phyloP scores from a whole-genome alignment of 2,888 invertebrate genomes.

The Cecidostiba fungosa region DNA sequence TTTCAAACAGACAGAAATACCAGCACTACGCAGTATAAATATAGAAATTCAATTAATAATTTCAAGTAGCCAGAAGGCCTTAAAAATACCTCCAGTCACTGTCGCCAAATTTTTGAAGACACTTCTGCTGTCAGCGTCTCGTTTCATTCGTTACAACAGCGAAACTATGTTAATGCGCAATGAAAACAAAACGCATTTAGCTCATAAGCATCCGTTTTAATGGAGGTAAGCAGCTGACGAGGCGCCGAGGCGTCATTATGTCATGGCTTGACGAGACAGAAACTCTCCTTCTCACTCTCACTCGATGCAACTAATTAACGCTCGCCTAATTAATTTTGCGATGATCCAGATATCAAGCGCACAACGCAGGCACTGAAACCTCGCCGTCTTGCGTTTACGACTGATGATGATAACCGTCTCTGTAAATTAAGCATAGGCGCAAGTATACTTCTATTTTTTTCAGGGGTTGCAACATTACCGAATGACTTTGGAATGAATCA shows the following conservation, averaged over 20 bases:
- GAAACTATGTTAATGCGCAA: slow-evolving; percentile 9
- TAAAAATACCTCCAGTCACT: neutral
- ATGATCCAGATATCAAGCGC: slow-evolving; percentile 42
- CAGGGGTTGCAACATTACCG: neutral
- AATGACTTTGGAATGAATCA: neutral
- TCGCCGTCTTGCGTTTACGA: neutral
- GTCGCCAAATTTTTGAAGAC: neutral
- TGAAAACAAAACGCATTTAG: slow-evolving; percentile 41
- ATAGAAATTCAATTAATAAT: no score
- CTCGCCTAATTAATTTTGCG: slow-evolving; percentile 56
- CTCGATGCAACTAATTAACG: slow-evolving; percentile 57
- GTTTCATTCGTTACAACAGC: no score
- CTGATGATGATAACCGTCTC: neutral
- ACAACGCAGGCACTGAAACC: slow-evolving; percentile 1
- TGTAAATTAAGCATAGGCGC: neutral
- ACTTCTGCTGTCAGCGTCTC: neutral
- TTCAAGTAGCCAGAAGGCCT: no score
- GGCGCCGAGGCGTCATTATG: slow-evolving; percentile 41
- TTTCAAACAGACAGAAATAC: neutral
- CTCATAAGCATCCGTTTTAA: slow-evolving; percentile 7
- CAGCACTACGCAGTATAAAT: no score
- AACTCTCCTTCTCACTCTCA: slow-evolving; percentile 23
- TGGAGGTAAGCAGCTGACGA: slow-evolving; percentile 44
- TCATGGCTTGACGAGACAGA: slow-evolving; percentile 22
- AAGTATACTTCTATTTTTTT: no score